These are phyloP conservation scores for Daktulosphaira vitifoliae DNA, from an alignment of 1,140 invertebrate genomes.

Conservation along the genomic window DNA sequence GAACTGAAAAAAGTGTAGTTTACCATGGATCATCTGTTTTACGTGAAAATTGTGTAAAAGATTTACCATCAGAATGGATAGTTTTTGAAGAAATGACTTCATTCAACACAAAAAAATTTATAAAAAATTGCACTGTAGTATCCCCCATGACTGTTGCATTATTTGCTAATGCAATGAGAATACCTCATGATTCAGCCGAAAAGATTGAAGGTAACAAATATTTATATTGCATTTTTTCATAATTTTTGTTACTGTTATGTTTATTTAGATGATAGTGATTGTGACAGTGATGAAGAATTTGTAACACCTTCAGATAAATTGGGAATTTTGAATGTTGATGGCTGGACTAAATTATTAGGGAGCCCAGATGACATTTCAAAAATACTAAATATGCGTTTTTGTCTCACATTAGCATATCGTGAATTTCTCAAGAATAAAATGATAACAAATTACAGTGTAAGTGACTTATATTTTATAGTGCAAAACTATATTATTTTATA, in stretches of 20 bases:
- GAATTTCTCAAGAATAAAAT: slow-evolving; percentile 16
- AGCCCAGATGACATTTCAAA: slow-evolving; percentile 18
- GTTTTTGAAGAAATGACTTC: slow-evolving; percentile 74
- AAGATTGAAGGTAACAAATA: slow-evolving; percentile 45
- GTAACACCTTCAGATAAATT: background rate
- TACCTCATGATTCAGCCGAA: slow-evolving; percentile 54
- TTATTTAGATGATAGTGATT: slow-evolving; percentile 11
- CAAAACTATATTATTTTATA: background rate
- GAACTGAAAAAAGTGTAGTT: slow-evolving; percentile 62
- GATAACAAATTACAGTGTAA: slow-evolving; percentile 10
- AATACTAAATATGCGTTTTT: slow-evolving; percentile 39
- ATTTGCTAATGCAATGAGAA: slow-evolving; percentile 61
- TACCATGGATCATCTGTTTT: slow-evolving; percentile 69
- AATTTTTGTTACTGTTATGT: background rate
- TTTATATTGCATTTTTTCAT: background rate
- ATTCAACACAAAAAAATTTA: slow-evolving; percentile 54
- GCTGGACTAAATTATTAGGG: slow-evolving; percentile 11
- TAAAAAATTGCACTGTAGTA: slow-evolving; percentile 66
- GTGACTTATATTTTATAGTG: background rate
- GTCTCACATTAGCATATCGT: slow-evolving; percentile 10
- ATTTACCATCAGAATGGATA: slow-evolving; percentile 69
- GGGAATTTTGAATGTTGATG: background rate
- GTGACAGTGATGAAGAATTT: slow-evolving; percentile 16
- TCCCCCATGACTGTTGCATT: slow-evolving; percentile 69
- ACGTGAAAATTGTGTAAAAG: slow-evolving; percentile 44